A percentile compares a stretch with the other conserved stretches of the same genome.
Conservation (phyloP, 1,140 invertebrate species). For the Augochlora pura region DNA sequence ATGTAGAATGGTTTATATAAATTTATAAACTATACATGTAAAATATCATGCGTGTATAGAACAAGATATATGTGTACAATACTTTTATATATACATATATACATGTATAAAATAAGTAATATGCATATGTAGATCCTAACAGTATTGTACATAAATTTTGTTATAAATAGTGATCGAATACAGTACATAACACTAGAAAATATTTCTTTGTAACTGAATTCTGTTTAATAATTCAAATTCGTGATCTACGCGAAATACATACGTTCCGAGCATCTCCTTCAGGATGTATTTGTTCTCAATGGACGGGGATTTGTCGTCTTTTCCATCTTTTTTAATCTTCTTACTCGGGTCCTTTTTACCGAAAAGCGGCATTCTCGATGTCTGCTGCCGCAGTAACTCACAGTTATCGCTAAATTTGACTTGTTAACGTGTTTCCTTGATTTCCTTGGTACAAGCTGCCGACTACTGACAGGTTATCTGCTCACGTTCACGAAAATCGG, state of each 20-base stretch:
- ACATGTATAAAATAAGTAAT: too few relatives aligned
- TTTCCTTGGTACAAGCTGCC: not conserved
- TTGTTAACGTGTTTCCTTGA: not conserved
- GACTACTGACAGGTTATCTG: slow-evolving; percentile 28
- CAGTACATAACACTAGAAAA: too few relatives aligned
- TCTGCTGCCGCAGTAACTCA: slow-evolving; percentile 1
- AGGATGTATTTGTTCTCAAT: slow-evolving; percentile 94
- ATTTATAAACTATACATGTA: too few relatives aligned
- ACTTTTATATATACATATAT: too few relatives aligned
- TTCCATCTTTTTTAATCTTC: slow-evolving; percentile 90
- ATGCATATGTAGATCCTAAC: too few relatives aligned
- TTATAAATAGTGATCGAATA: too few relatives aligned
- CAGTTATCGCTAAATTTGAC: not conserved
- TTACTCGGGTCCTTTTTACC: slow-evolving; percentile 92
- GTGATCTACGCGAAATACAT: slow-evolving; percentile 76
- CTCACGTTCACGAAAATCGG: not conserved
- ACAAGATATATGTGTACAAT: too few relatives aligned
- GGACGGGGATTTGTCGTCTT: slow-evolving; percentile 89
- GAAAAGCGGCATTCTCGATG: slow-evolving; percentile 89
- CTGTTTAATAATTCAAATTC: too few relatives aligned
- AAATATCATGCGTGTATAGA: too few relatives aligned
- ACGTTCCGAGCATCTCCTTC: slow-evolving; percentile 94
- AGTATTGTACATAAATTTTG: too few relatives aligned
- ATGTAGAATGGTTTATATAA: too few relatives aligned
- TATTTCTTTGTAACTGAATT: too few relatives aligned